These are phyloP conservation scores for Semaprochilodus insignis DNA, from an alignment of 2,797 vertebrate genomes.

Conservation along the genomic window DNA sequence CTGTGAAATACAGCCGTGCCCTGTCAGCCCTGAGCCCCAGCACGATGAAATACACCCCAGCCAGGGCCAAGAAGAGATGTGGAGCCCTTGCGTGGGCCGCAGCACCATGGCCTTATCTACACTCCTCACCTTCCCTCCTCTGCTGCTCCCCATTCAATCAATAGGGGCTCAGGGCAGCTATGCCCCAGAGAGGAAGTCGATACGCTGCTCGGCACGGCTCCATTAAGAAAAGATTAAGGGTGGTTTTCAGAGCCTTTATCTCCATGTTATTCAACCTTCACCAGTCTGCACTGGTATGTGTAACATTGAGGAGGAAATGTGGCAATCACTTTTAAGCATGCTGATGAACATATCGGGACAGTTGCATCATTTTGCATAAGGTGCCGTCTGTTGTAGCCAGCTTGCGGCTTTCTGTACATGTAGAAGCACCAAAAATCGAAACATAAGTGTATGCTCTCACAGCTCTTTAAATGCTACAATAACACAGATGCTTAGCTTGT, in stretches of 20 bases:
- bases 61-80: constrained; percentile 10
- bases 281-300: constrained; percentile 8
- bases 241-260: constrained; percentile 51
- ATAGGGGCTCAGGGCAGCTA: constrained; percentile 46
- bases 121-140: constrained; percentile 53
- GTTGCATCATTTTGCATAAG: not conserved
- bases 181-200: constrained; percentile 45
- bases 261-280: constrained; percentile 43
- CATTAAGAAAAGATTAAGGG: constrained; percentile 49
- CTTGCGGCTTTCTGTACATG: not conserved
- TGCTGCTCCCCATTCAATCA: constrained; percentile 51
- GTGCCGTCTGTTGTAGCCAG: not conserved
- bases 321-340: not conserved
- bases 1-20: constrained; percentile 36
- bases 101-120: constrained; percentile 32
- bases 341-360: not conserved
- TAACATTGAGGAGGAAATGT: not conserved
- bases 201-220: constrained; percentile 31
- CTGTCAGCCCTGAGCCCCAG: constrained; percentile 6
- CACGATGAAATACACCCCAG: constrained; percentile 7
- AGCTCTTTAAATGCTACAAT: not conserved
- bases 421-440: not conserved
- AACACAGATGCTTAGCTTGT: not conserved
- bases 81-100: constrained; percentile 8
- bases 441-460: not conserved